Base-by-base conservation (phyloP, 1,140 invertebrate genomes). In the Drosophila micromelanica region DNA sequence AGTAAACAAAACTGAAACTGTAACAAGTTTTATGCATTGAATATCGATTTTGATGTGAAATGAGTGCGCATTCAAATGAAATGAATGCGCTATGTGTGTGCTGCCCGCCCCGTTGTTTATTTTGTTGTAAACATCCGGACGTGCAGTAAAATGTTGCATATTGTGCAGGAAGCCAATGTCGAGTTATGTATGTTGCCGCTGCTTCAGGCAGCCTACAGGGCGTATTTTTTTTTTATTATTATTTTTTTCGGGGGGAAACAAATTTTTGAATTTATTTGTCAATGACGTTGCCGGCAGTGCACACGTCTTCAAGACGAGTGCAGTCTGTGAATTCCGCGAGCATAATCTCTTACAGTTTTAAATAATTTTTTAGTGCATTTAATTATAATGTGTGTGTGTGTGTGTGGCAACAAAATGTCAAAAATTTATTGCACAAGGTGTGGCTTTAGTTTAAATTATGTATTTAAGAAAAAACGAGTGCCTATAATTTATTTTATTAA, bases 51-150 rank as follows among this genome's bases (percentile, higher is more conserved):
- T 69, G 62, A 84, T 61, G 60, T 60, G 49, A 63, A 76, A 67
- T 84, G 78, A 76, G 72, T 81, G 78, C 43, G 54, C 64, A 72
- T 59, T 72, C 48, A 64, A 55, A 55, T 64, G 32, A 55, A 27
- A 35, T 45, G 67, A 48, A 54, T 72, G 61, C 27, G 13, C 27
- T 23, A 23, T 56, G 61, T 43, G 23, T 17, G 17, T 17, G 46
- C 38, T 13, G 65, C 13, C 32, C 48, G 63, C 63, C 60, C 46
- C 51, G 52, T 85, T 89, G 84, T 89, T 89, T 89, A 89, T 84
- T 90, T 89, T 77, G 73, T 84, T 74, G 80, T 90, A 89, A 89
- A 89, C 84, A 89, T 90, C 84, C 84, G 84, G 84, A 89, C 73
- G 51, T 89, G 84, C 80, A 77, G 75, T 85, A 89, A 90, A 89